phyloP scores from a whole-genome alignment of 2,797 vertebrate species.

The Fratercula arctica region DNA sequence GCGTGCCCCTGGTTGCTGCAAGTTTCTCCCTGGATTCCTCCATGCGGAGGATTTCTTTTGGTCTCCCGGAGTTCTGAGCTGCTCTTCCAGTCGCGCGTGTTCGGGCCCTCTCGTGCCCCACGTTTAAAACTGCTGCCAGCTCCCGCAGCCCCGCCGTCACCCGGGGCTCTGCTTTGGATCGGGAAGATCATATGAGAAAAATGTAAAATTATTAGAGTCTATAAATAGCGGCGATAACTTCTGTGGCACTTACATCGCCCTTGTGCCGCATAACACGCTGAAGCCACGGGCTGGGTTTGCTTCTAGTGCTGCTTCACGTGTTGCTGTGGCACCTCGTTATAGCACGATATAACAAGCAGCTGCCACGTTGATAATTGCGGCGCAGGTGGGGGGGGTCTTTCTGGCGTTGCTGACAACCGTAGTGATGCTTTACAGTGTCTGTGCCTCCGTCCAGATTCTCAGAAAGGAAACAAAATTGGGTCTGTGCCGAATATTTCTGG shows the following conservation, averaged over 20 bases:
- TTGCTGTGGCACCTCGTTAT: neutral
- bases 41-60: neutral
- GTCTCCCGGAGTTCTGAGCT: neutral
- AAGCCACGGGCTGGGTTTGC: neutral
- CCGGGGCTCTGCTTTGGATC: neutral
- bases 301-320: neutral
- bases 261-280: neutral
- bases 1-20: neutral
- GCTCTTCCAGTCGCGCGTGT: fast-evolving
- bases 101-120: neutral
- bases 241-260: neutral
- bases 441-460: neutral
- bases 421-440: neutral
- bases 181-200: neutral
- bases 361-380: neutral
- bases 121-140: neutral
- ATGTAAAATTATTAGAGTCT: neutral
- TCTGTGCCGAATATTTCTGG: neutral
- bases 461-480: neutral
- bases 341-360: neutral
- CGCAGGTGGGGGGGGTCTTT: neutral
- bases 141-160: neutral
- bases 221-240: neutral
- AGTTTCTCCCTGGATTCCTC: neutral
- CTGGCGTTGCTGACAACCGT: neutral